Base-by-base conservation (phyloP, 2,888 invertebrate species). In the Drosophila kanekoi region DNA sequence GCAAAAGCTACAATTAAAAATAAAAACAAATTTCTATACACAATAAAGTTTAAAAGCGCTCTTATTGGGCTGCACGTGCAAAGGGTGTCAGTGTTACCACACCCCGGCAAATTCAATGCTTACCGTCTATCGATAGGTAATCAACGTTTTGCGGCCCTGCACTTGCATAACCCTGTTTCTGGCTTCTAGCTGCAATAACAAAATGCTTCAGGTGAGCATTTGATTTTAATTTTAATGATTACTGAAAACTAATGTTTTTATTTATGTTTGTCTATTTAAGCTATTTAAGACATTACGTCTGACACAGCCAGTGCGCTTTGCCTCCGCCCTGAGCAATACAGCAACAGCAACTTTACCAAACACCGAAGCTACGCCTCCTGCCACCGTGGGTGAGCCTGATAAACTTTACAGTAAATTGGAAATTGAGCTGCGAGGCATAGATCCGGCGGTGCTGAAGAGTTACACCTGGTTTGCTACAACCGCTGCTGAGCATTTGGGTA, bases 391-490 rank as follows among this genome's bases (percentile, higher is more conserved):
- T 0, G 89, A 91, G 48, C 85, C 87, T 23, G 97, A 97, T 88
- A 96, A 96, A 91, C 93, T 99, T 40, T 98, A 95, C 89, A 96
- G 96, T 92, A 94, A 94, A 82, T 93, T 99, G 9, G 96, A 97
- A 91, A 90, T 99, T 64, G 98, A 99, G 93, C 94, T 98, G 81
- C 94, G 96, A 90, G 96, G 97, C 14, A 95, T 98, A 89, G 98
- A 99, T 91, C 95, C 95, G 2, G 96, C 96, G 0, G 98, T 99
- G 0, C 92, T 99, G 20, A 94, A 95, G 71, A 98, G 98, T 93
- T 99, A 98, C 91, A 95, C 96, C 13, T 95, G 95, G 94, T 99
- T 98, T 93, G 95, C 97, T 23, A 94, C 94, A 5, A 95, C 95
- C 61, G 95, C 98, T 35, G 98, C 98, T 0, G 93, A 94, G 40